Percentiles rank a stretch among this genome's conserved stretches.
These are phyloP conservation scores for Microcaecilia unicolor DNA, from an alignment of 2,797 vertebrate genomes.

Conservation along the genomic window DNA sequence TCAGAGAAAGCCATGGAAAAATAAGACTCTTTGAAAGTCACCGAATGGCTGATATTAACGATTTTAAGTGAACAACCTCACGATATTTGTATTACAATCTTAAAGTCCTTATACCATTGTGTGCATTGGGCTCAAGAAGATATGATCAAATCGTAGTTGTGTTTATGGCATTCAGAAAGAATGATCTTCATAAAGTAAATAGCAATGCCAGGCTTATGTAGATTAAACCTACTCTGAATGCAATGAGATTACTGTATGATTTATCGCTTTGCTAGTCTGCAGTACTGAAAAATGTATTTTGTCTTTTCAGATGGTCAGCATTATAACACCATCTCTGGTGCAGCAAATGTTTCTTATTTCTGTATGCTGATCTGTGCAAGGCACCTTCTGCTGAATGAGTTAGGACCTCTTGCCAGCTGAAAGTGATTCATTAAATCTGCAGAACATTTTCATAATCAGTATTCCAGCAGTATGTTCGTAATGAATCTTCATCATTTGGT, in stretches of 20 bases:
- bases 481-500: conserved; percentile 6
- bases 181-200: conserved; percentile 16
- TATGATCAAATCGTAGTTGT: conserved; percentile 11
- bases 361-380: conserved; percentile 25
- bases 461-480: conserved; percentile 9
- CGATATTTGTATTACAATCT: too few species aligned
- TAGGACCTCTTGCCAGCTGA: conserved; percentile 21
- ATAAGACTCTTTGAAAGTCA: too few species aligned
- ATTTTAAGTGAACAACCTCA: too few species aligned
- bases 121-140: too few species aligned
- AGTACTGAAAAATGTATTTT: conserved; percentile 9
- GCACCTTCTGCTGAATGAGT: conserved; percentile 27
- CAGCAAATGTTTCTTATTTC: conserved; percentile 26
- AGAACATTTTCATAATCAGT: conserved; percentile 14
- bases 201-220: conserved; percentile 12
- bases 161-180: conserved; percentile 11
- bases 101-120: too few species aligned
- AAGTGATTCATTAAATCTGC: conserved; percentile 25
- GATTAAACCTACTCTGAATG: conserved; percentile 10
- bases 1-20: too few species aligned
- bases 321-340: conserved; percentile 24
- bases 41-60: too few species aligned
- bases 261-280: conserved; percentile 9
- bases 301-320: conserved; percentile 7
- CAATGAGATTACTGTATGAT: conserved; percentile 12